Base-by-base conservation (phyloP, 2,797 vertebrate genomes). In the Lycodopsis pacificus region DNA sequence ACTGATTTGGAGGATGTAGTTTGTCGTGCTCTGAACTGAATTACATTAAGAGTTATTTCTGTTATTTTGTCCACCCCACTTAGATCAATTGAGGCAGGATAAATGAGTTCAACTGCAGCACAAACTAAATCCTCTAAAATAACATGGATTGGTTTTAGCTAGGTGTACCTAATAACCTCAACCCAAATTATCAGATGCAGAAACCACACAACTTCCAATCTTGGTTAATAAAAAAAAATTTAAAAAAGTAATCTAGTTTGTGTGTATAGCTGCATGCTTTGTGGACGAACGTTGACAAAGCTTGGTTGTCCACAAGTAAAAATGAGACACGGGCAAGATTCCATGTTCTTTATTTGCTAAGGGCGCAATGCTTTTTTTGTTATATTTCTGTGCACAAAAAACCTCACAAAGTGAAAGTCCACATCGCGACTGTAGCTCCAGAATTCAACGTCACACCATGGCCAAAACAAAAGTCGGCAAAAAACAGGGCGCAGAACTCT, bases 281-380 rank as follows among this genome's bases (percentile, higher is more conserved):
- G 27, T 34, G 34, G 25, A 79, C 5, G 17, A 13, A 58, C 53
- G 34, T 25, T 17, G 2, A 36, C 40, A 34, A 51, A 13, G 6
- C 20, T 63, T 4, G 57, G 13, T 54, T 44, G 86, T 93, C 66
- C 71, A 82, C 61, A 66, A 94, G 95, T 94, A 96, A 83, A 95
- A 95, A 96, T 92, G 93, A 97, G 94, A 97, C 96, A 89, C 93
- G 94, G 93, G 94, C 95, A 96, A 95, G 95, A 96, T 97, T 97
- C 95, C 95, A 95, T 96, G 96, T 95, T 96, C 96, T 97, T 97
- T 96, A 97, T 97, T 97, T 96, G 97, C 95, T 95, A 96, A 96
- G 96, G 96, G 96, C 96, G 95, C 96, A 96, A 96, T 96, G 96
- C 95, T 95, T 94, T 94, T 92, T 94, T 91, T 94, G 93, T 95